These are phyloP conservation scores for Metopolophium dirhodum DNA, from an alignment of 1,140 invertebrate species.

Conservation along the genomic window DNA sequence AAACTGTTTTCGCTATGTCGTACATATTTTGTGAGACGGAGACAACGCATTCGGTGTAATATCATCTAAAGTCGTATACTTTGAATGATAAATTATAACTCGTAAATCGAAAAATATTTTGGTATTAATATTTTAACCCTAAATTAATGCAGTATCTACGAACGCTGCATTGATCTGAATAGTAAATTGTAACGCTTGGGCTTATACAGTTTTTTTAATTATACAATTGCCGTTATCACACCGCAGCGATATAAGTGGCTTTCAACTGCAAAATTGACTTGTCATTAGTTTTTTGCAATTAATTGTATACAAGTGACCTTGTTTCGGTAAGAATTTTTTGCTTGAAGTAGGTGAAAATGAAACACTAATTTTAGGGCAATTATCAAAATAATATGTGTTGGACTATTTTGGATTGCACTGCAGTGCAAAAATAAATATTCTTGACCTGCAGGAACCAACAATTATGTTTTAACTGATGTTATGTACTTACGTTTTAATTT, in stretches of 20 bases:
- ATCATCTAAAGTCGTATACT: too few relatives aligned
- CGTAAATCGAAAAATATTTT: too few relatives aligned
- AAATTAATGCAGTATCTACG: too few relatives aligned
- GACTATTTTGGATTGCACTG: not conserved
- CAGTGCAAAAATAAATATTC: not conserved
- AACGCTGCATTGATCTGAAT: too few relatives aligned
- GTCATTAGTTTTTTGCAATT: not conserved
- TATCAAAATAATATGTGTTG: not conserved
- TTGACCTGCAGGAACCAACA: too few relatives aligned
- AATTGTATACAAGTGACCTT: not conserved
- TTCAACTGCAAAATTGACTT: not conserved
- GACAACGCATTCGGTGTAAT: too few relatives aligned
- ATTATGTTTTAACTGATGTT: not conserved
- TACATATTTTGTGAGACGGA: too few relatives aligned
- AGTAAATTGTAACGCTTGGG: too few relatives aligned
- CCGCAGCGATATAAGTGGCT: not conserved
- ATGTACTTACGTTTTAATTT: not conserved
- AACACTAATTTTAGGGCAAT: not conserved
- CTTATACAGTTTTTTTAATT: not conserved
- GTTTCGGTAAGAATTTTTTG: not conserved
- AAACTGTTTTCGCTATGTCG: too few relatives aligned
- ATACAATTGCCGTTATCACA: not conserved
- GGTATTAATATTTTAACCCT: too few relatives aligned
- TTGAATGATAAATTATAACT: too few relatives aligned
- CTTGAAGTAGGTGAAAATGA: not conserved